Evolutionary conservation across 2,113 vertebrate genomes (phyloP).

Genomic region (Erpornis zantholeuca): DNA sequence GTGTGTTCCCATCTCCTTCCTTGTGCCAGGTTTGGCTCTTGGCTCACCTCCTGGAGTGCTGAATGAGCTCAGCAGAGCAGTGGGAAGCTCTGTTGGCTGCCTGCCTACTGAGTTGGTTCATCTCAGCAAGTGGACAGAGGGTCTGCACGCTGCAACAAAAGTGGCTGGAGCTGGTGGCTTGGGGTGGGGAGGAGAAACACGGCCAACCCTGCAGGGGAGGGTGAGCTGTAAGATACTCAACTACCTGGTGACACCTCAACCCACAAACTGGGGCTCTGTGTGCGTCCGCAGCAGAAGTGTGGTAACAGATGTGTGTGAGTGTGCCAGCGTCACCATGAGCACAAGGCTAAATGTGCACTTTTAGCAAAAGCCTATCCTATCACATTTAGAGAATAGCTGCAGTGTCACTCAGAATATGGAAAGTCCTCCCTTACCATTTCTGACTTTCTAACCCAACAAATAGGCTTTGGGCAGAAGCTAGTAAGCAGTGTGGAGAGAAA

Average conservation of each 20-base stretch:
- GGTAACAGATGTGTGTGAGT: background rate
- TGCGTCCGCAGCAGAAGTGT: background rate
- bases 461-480: background rate
- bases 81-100: background rate
- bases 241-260: background rate
- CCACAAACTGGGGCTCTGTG: background rate
- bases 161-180: background rate
- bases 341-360: background rate
- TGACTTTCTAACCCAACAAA: background rate
- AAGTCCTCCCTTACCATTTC: background rate
- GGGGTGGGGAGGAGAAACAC: background rate
- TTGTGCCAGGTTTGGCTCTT: background rate
- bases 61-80: background rate
- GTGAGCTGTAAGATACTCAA: background rate
- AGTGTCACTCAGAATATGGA: background rate
- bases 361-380: accelerated
- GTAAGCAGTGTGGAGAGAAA: background rate
- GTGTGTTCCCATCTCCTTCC: background rate
- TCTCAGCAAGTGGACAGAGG: background rate
- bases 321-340: background rate
- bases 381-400: background rate
- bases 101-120: background rate
- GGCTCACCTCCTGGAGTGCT: background rate
- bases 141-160: background rate
- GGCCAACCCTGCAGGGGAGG: background rate